Evolutionary conservation across 2,113 vertebrate genomes (phyloP).

Genomic region (Cathartes aura): DNA sequence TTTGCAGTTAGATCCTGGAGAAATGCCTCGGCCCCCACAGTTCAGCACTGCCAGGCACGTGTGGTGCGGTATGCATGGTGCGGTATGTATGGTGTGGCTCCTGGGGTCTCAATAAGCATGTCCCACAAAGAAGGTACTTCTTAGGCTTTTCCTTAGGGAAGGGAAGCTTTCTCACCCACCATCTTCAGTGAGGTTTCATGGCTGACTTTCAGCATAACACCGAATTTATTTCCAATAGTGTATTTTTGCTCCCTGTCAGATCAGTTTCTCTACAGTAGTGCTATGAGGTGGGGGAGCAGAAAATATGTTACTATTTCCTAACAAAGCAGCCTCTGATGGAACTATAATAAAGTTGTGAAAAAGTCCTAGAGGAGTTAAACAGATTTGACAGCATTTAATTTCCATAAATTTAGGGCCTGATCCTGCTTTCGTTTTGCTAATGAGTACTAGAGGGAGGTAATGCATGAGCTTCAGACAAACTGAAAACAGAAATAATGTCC

Average conservation of each 20-base stretch:
- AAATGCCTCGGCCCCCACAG: background rate
- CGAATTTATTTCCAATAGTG: slow-evolving; percentile 29
- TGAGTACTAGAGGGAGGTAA: slow-evolving; percentile 33
- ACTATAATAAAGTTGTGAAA: slow-evolving; percentile 53
- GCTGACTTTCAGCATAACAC: slow-evolving; percentile 17
- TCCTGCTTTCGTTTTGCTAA: slow-evolving; percentile 41
- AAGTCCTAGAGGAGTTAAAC: slow-evolving; percentile 60
- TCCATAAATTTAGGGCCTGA: slow-evolving; percentile 51
- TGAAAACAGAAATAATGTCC: background rate
- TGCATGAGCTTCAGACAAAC: background rate
- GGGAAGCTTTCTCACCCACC: background rate
- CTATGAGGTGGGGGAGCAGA: slow-evolving; percentile 2
- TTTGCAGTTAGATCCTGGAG: background rate
- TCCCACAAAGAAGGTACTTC: background rate
- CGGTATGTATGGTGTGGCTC: background rate
- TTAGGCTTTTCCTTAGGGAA: background rate
- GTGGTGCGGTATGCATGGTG: rapidly evolving
- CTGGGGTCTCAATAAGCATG: background rate
- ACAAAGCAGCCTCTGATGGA: slow-evolving; percentile 64
- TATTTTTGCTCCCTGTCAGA: slow-evolving; percentile 54
- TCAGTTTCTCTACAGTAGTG: slow-evolving; percentile 5
- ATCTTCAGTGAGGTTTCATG: background rate
- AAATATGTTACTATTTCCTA: slow-evolving; percentile 53
- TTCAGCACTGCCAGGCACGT: background rate
- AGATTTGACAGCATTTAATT: slow-evolving; percentile 49